Evolutionary conservation across 2,888 invertebrate genomes (phyloP).

Genomic region (Epirrita christyi): DNA sequence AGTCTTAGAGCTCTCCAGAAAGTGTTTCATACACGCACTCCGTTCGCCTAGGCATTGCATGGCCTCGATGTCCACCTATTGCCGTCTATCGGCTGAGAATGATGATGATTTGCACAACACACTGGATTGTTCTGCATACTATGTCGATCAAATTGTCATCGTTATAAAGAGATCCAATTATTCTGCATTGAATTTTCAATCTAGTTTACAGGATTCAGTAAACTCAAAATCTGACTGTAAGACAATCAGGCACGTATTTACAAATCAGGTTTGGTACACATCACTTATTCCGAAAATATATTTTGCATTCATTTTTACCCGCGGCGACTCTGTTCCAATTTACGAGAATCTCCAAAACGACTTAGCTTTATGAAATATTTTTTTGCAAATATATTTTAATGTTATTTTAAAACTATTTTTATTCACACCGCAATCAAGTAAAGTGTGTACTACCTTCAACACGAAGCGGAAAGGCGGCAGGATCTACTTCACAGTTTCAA

Average conservation of each 20-base stretch:
- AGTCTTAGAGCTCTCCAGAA: no score
- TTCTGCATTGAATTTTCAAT: no score
- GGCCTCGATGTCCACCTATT: no score
- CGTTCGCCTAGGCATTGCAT: no score
- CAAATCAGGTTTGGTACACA: neutral
- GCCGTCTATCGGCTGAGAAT: no score
- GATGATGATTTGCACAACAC: no score
- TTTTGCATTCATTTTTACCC: neutral
- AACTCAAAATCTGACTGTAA: no score
- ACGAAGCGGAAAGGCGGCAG: slow-evolving; percentile 5
- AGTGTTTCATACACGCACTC: no score
- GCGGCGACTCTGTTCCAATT: neutral
- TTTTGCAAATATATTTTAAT: slow-evolving; percentile 2
- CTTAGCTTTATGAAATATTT: neutral
- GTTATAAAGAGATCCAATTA: no score
- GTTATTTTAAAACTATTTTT: slow-evolving; percentile 11
- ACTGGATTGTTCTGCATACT: no score
- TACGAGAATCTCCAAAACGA: neutral
- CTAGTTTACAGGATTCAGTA: no score
- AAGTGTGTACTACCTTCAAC: slow-evolving; percentile 7
- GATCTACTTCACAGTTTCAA: slow-evolving; percentile 14
- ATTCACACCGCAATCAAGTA: slow-evolving; percentile 18
- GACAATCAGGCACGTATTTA: neutral
- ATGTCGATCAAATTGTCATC: no score
- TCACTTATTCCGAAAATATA: neutral